Evolutionary conservation across 1,140 invertebrate species (phyloP), one percentile per base, ranked within the genome.

Genomic region (Pseudomyrmex gracilis): DNA sequence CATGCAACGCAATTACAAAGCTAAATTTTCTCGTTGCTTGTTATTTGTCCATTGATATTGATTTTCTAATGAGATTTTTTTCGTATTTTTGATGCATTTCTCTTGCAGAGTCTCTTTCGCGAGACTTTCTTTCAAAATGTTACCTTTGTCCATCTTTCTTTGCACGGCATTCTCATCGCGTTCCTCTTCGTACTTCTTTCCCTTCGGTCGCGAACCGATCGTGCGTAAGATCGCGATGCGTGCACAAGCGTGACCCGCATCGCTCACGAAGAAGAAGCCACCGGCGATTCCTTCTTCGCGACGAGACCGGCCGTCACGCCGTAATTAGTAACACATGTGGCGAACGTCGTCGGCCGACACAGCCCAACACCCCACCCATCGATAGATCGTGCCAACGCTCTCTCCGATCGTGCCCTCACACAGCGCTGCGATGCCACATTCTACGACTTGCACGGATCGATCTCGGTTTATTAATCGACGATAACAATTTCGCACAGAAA

Each of bases 241-340:
- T 55, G 51, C 57, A 57, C 51, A 43, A 64, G 83, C 85, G 82
- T 86, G 85, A 85, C 70, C 74, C 45, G 85, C 49, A 71, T 71
- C 55, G 66, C 20, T 43, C 51, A 73, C 55, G 80, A 73, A 73
- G 43, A 34, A 34, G 34, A 34, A 34, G 34, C 77, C 67, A 78
- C 70, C 68, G 82, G 60, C 70, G 82, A 84, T 76, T 76, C 73
- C 73, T 34, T 34, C 22, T 67, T 55, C 74, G 82, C 84, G 82
- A 87, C 77, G 74, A 78, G 85, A 74, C 55, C 71, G 63, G 55
- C 24, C 64, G 64, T 64, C 57, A 73, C 68, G 85, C 82, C 78
- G 85, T 91, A 91, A 91, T 91, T 91, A 91, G 90, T 84, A 91
- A 89, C 91, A 90, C 89, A 90, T 91, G 91, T 90, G 84, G 86